These are phyloP conservation scores for Orestias chungarensis DNA, from an alignment of 2,797 vertebrate species.

Conservation along the genomic window DNA sequence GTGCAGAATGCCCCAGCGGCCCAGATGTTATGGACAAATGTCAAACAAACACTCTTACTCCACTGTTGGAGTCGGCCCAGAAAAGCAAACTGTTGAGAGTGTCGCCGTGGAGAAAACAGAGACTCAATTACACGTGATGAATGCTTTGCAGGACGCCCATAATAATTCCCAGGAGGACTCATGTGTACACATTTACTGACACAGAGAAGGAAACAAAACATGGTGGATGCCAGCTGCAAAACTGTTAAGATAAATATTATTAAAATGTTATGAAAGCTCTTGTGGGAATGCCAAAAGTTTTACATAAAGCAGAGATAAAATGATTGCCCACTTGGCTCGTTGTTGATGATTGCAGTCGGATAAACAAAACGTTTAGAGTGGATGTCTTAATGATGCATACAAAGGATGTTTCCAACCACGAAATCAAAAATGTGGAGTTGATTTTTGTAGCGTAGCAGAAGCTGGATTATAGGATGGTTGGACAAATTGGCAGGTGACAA, in stretches of 20 bases:
- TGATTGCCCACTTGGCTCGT: constrained; percentile 27
- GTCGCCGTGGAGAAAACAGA: constrained; percentile 59
- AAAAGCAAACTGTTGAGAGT: constrained; percentile 62
- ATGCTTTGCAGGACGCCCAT: constrained; percentile 51
- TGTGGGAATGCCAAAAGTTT: constrained; percentile 5
- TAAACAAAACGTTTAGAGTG: constrained; percentile 24
- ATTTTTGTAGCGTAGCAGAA: constrained; percentile 27
- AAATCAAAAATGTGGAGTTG: constrained; percentile 31
- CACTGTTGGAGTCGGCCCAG: constrained; percentile 59
- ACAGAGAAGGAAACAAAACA: constrained; percentile 44
- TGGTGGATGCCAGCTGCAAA: constrained; percentile 31
- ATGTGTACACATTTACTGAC: constrained; percentile 32
- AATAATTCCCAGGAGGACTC: constrained; percentile 43
- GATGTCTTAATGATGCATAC: constrained; percentile 27
- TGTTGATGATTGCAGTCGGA: constrained; percentile 23
- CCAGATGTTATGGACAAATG: constrained; percentile 84
- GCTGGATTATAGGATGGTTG: constrained; percentile 19
- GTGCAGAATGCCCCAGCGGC: constrained; percentile 75
- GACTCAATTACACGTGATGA: constrained; percentile 62
- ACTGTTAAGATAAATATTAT: constrained; percentile 12
- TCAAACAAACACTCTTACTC: constrained; percentile 82
- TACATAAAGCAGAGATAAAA: constrained; percentile 26
- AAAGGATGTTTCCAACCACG: constrained; percentile 36
- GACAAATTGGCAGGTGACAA: constrained; percentile 8
- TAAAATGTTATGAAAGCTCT: constrained; percentile 7